phyloP scores from a whole-genome alignment of 23 tunicate genomes.

The Corella eumyota region DNA sequence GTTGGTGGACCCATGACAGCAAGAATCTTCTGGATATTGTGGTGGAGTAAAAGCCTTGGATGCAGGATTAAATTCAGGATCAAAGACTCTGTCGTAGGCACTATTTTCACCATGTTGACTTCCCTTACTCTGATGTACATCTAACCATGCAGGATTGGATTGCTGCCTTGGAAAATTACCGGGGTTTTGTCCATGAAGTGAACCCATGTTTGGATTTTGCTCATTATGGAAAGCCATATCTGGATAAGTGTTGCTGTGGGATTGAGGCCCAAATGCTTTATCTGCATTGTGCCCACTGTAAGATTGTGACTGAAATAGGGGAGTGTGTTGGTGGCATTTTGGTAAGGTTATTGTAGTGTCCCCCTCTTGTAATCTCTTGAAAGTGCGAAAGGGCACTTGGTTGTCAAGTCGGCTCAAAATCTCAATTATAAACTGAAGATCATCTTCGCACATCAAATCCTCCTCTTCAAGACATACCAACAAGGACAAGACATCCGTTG shows the following conservation, averaged over 20 bases:
- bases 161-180: neutral
- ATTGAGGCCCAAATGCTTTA: neutral
- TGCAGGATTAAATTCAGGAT: neutral
- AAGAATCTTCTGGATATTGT: too few species aligned
- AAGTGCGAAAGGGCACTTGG: conserved; percentile 11
- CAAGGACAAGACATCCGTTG: conserved; percentile 14
- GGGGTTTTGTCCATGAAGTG: neutral
- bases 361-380: conserved; percentile 6
- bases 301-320: neutral
- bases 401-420: conserved; percentile 21
- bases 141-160: neutral
- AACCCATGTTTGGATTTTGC: neutral
- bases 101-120: neutral
- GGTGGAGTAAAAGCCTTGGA: neutral
- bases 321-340: conserved; percentile 8
- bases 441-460: conserved; percentile 36
- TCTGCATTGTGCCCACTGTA: too few species aligned
- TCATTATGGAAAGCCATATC: neutral
- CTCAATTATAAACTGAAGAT: conserved; percentile 18
- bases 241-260: neutral
- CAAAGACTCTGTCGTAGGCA: neutral
- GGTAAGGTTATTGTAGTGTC: conserved; percentile 14
- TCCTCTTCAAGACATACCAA: conserved; percentile 49
- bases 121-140: neutral
- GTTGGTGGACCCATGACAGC: neutral